phyloP scores from a whole-genome alignment of 2,113 vertebrate species.

The Lophochroa leadbeateri region DNA sequence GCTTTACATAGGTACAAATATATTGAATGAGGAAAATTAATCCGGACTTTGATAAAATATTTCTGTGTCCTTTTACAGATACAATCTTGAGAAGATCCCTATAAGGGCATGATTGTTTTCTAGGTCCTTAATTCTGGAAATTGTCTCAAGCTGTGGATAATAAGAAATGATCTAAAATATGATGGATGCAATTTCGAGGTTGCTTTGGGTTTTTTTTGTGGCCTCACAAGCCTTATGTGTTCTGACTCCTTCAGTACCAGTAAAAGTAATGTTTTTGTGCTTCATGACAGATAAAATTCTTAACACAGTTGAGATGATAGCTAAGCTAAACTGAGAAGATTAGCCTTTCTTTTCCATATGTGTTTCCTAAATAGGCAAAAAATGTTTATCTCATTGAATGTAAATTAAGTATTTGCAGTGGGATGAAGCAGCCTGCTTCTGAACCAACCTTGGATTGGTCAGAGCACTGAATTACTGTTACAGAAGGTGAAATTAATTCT shows the following conservation, averaged over 20 bases:
- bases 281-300: neutral
- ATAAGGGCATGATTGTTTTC: neutral
- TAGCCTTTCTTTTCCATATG: neutral
- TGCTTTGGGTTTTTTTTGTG: neutral
- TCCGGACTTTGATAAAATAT: accelerated
- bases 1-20: neutral
- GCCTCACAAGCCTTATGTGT: neutral
- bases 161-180: neutral
- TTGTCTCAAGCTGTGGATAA: neutral
- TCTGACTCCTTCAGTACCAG: neutral
- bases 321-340: neutral
- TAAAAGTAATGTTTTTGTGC: neutral
- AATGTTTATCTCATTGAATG: neutral
- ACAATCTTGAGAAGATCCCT: neutral
- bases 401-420: neutral
- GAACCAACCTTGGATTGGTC: neutral
- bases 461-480: neutral
- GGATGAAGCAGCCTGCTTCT: neutral
- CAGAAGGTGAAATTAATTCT: neutral
- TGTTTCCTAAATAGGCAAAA: neutral
- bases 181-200: too few relatives aligned
- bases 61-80: accelerated
- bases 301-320: neutral
- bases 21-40: neutral
- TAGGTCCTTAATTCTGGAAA: neutral